These are phyloP conservation scores for Drosophila murphyi DNA, from an alignment of 1,140 invertebrate species.

Conservation along the genomic window DNA sequence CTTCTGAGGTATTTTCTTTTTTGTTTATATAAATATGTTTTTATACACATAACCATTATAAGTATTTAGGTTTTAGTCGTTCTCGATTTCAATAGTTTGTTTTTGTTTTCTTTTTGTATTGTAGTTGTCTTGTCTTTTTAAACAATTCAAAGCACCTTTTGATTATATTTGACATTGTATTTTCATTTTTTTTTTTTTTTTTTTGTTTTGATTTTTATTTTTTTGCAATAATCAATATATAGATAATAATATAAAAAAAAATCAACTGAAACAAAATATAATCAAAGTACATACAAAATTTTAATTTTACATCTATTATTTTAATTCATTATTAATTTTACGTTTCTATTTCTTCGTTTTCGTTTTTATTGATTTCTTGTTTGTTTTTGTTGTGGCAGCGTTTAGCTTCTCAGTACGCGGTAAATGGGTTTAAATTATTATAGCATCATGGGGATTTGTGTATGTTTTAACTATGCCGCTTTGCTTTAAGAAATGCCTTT, in stretches of 20 bases:
- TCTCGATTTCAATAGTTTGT: conserved; percentile 68
- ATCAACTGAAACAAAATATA: conserved; percentile 66
- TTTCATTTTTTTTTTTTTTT: conserved; percentile 47
- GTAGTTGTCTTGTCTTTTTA: conserved; percentile 80
- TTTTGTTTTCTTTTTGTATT: conserved; percentile 50
- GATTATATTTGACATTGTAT: conserved; percentile 80
- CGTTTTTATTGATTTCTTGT: conserved; percentile 21
- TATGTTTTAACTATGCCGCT: conserved; percentile 15
- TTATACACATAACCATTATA: conserved; percentile 75
- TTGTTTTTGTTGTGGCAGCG: conserved; percentile 68
- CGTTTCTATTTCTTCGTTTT: conserved; percentile 33
- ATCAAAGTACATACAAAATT: conserved; percentile 60
- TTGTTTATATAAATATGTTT: conserved; percentile 79
- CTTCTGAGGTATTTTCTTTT: conserved; percentile 82
- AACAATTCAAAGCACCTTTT: conserved; percentile 84
- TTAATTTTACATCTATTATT: conserved; percentile 30
- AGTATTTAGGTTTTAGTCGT: conserved; percentile 73
- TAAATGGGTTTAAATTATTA: conserved; percentile 33
- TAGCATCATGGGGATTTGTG: conserved; percentile 36
- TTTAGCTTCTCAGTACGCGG: conserved; percentile 75
- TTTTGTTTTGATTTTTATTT: conserved; percentile 39
- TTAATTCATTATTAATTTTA: conserved; percentile 14
- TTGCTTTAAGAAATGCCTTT: conserved; percentile 56
- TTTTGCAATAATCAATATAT: conserved; percentile 44
- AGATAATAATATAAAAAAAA: conserved; percentile 42